Conservation (phyloP, 2,888 invertebrate species). For the Orthonevra nobilis region DNA sequence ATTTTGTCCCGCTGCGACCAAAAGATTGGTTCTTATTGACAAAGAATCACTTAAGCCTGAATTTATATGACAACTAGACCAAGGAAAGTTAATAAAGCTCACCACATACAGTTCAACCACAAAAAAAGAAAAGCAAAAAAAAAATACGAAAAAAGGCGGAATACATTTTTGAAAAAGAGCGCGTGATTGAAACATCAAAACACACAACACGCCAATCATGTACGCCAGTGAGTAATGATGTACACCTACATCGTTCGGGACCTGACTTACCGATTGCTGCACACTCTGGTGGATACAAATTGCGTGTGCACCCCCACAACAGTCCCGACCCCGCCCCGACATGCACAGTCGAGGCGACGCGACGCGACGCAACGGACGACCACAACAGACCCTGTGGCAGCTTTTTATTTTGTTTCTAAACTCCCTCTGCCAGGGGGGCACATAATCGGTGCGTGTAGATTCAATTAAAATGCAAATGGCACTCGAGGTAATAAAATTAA, state of each 20-base stretch:
- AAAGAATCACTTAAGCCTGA: no score
- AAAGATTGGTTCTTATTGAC: no score
- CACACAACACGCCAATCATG: constrained; percentile 68
- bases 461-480: constrained; percentile 70
- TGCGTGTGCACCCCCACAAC: constrained; percentile 64
- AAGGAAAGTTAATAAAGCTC: no score
- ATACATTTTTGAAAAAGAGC: constrained; percentile 42
- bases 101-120: not conserved
- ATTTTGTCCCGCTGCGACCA: no score
- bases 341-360: not conserved
- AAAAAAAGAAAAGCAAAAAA: no score
- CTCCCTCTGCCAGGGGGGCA: not conserved
- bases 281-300: constrained; percentile 38
- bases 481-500: constrained; percentile 64
- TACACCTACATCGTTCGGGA: constrained; percentile 46
- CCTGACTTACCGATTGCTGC: constrained; percentile 29
- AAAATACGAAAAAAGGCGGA: constrained; percentile 56
- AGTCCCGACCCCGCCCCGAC: constrained; percentile 6
- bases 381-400: constrained; percentile 38
- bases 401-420: constrained; percentile 56
- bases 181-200: constrained; percentile 71
- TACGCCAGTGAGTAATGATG: constrained; percentile 57
- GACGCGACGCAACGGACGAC: no score
- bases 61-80: no score
- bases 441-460: constrained; percentile 61